phyloP scores from a whole-genome alignment of 2,113 vertebrate species.

The Bujurquina vittata region DNA sequence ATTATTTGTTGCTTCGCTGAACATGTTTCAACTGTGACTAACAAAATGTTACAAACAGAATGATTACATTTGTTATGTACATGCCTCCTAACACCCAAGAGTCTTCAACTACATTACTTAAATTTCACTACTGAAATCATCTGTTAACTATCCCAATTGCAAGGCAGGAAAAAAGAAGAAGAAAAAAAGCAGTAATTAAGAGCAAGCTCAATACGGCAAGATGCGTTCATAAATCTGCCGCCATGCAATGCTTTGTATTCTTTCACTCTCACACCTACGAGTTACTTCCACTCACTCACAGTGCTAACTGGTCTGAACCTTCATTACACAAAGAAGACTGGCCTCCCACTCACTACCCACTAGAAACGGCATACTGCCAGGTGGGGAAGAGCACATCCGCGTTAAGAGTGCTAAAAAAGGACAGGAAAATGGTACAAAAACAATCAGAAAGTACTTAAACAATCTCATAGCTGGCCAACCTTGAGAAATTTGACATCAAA shows the following conservation, averaged over 20 bases:
- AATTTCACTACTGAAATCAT: background rate
- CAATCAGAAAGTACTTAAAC: conserved; percentile 30
- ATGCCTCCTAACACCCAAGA: background rate
- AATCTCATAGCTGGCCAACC: conserved; percentile 21
- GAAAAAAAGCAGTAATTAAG: background rate
- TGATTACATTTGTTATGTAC: background rate
- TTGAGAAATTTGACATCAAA: conserved; percentile 25
- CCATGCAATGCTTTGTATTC: conserved; percentile 45
- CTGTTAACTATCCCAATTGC: background rate
- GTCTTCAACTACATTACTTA: background rate
- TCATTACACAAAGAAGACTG: conserved; percentile 41
- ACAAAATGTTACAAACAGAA: background rate
- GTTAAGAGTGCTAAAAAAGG: conserved; percentile 8
- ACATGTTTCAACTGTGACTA: background rate
- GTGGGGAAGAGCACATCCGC: conserved; percentile 15
- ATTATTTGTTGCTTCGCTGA: background rate
- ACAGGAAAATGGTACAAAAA: conserved; percentile 19
- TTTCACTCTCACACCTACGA: conserved; percentile 71
- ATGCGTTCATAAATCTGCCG: background rate
- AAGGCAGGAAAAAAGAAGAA: background rate
- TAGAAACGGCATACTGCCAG: conserved; percentile 43
- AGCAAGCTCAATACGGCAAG: background rate
- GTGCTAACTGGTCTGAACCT: conserved; percentile 58
- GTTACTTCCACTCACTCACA: conserved; percentile 43
- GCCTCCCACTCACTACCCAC: conserved; percentile 51